Evolutionary conservation across 2,113 vertebrate species (phyloP), one percentile per base, ranked within the genome.

Genomic region (Mormoops blainvillei): DNA sequence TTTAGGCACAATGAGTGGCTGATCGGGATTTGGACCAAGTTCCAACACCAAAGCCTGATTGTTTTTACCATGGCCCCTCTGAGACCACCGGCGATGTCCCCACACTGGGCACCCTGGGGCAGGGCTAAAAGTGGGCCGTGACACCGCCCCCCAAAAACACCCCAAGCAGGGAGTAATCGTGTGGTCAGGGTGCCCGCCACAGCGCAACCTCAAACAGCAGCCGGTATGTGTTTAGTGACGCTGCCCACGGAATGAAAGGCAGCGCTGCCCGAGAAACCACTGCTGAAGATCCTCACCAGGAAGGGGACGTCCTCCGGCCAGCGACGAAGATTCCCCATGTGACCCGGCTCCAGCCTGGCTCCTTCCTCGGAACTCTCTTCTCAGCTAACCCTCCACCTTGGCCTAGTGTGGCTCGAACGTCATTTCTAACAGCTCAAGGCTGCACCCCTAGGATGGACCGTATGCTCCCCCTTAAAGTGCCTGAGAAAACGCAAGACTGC

Each of bases 121-220:
- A 14, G 50, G 28, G 43, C 38, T 68, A 22, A 68, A 73, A 31
- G 61, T 38, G n/a, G 54, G n/a, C 45, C 4, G 5, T 1, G 5
- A 0, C 48, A 58, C 50, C n/a, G 33, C 50, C n/a, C 38, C 36
- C 33, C 67, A 11, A 28, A 28, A 3, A 0, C 36, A 63, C 28
- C 20, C 20, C 2, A 2, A 2, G 20, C 11, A 5, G 45, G 24
- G 15, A 67, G 16, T 4, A 7, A 33, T 8, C 33, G 3, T 0
- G 2, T 14, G n/a, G 38, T 11, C 84, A 65, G 73, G 19, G 7
- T 24, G 48, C 54, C n/a, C n/a, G 8, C 52, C 19, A 20, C 41
- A 41, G 15, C 3, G 0, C 65, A 43, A 26, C n/a, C n/a, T 12
- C 31, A 31, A 45, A 26, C 3, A 5, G 18, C 45, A 26, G 41